Base-by-base conservation (phyloP, 2,888 invertebrate species). In the Tenthredo livida region DNA sequence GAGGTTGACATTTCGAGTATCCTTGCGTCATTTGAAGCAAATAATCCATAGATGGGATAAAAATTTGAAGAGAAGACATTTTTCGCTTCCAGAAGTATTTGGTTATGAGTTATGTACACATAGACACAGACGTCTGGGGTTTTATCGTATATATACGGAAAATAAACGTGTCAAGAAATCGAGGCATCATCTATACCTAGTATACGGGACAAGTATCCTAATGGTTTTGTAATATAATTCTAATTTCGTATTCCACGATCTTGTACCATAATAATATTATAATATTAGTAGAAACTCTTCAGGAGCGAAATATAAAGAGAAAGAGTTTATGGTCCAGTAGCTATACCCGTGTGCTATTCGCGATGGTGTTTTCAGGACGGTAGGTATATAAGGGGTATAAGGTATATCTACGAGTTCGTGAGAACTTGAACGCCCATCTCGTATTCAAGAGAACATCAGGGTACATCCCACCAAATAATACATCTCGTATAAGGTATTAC, bases 381-480 rank as follows among this genome's bases (percentile, higher is more conserved):
- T 47, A 3, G 47, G 47, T 47, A 47, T 47, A 47, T 47, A 15
- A 47, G 15, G 15, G 2, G n/a, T n/a, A n/a, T n/a, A n/a, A 47
- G 47, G 47, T 47, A 47, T 47, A 47, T 15, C 12, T 43, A n/a
- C 21, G 21, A 43, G 72, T 43, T 73, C 72, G 72, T 73, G 72
- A 73, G 72, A n/a, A 73, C 43, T 40, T 73, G 40, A 43, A 73
- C 43, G 72, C 43, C 40, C 72, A 77, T 77, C 77, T 77, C 33
- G 77, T 77, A 77, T 77, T 77, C 77, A 77, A 77, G 77, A 54
- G 77, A 50, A 77, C 50, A 77, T 73, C 72, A 21, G 21, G 72
- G 72, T 43, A 40, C 87, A 88, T 89, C 86, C 89, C 82, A 80
- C 86, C 86, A 88, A 90, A 90, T 90, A 89, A 90, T 90, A 90